A percentile compares a stretch with the other conserved stretches of the same genome.
These are phyloP conservation scores for Tenthredo livida DNA, from an alignment of 2,888 invertebrate species.

Conservation along the genomic window DNA sequence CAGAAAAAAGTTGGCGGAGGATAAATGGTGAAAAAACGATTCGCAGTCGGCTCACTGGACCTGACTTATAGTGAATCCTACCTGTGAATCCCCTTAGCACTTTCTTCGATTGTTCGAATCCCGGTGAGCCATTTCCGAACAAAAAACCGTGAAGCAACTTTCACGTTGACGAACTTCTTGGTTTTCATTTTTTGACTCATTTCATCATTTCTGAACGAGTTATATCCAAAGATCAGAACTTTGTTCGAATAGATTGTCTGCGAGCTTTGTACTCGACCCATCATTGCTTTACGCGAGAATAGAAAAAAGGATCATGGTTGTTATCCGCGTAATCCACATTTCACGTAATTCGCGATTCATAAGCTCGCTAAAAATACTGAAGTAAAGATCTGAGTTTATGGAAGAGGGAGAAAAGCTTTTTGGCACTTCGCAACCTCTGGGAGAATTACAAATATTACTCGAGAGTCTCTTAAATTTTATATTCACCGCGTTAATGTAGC, in stretches of 20 bases:
- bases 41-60: not conserved
- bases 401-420: not conserved
- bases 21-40: not conserved
- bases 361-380: not conserved
- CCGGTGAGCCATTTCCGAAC: not conserved
- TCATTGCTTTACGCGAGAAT: not conserved
- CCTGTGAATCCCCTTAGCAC: not conserved
- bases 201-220: not conserved
- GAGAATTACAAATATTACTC: not conserved
- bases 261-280: too few relatives aligned
- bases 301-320: not conserved
- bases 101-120: not conserved
- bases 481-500: not conserved
- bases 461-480: not conserved
- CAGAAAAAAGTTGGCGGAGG: not conserved
- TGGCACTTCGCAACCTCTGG: not conserved
- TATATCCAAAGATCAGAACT: not conserved
- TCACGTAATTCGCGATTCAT: not conserved
- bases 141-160: not conserved
- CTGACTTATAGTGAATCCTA: not conserved
- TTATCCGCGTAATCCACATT: not conserved
- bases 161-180: not conserved
- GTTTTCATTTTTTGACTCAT: not conserved
- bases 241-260: not conserved
- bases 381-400: not conserved